Conservation (phyloP, 2,797 vertebrate genomes). For the Sardinella longiceps region DNA sequence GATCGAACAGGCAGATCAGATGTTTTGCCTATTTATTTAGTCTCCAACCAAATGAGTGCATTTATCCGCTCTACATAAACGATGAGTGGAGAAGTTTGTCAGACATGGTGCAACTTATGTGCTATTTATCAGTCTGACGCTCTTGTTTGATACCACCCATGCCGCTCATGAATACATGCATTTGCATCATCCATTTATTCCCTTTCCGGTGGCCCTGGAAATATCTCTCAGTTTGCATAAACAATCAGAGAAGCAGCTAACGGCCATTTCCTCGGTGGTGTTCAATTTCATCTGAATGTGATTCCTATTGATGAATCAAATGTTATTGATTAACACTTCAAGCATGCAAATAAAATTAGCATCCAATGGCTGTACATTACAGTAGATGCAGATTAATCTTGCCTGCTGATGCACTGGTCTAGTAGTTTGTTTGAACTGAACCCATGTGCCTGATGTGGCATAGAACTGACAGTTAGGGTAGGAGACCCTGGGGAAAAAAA, state of each 20-base stretch:
- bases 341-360: too few species aligned
- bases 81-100: neutral
- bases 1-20: neutral
- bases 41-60: neutral
- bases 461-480: too few species aligned
- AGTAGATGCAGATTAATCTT: too few species aligned
- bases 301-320: neutral
- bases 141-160: neutral
- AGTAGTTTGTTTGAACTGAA: too few species aligned
- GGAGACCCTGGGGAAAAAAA: too few species aligned
- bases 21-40: neutral
- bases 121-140: neutral
- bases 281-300: neutral
- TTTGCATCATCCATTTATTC: neutral
- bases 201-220: neutral
- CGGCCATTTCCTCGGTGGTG: neutral
- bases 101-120: neutral
- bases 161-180: neutral
- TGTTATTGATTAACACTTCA: too few species aligned
- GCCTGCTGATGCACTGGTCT: too few species aligned
- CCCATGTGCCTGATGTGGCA: too few species aligned
- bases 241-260: neutral
- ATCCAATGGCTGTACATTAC: too few species aligned
- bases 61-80: neutral
- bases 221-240: neutral